phyloP scores from a whole-genome alignment of 2,113 vertebrate genomes.

The Apaloderma vittatum region DNA sequence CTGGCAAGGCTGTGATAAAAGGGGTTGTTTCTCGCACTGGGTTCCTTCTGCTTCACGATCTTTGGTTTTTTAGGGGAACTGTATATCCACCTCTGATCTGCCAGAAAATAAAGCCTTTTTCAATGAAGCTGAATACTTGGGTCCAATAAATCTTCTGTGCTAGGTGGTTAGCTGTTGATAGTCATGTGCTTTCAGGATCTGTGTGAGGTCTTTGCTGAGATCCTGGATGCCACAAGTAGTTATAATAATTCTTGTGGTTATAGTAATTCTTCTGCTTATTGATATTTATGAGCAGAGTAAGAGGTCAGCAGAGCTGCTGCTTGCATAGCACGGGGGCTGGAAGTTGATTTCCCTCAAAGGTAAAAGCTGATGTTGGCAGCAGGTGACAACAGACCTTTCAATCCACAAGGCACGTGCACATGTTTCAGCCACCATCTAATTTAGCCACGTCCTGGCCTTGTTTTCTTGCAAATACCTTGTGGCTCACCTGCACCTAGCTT shows the following conservation, averaged over 20 bases:
- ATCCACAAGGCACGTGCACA: neutral
- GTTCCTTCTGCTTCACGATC: neutral
- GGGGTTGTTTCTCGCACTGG: neutral
- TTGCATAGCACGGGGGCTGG: neutral
- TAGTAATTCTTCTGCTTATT: neutral
- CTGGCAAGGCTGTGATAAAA: neutral
- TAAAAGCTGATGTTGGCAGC: neutral
- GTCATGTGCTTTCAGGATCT: rapidly evolving
- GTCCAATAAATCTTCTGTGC: neutral
- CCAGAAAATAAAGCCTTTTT: neutral
- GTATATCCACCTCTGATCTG: neutral
- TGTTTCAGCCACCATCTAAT: neutral
- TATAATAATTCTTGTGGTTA: neutral
- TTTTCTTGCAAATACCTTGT: neutral
- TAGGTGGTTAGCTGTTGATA: neutral
- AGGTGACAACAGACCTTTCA: neutral
- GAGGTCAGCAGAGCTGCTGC: neutral
- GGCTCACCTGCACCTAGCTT: neutral
- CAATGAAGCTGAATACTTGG: neutral
- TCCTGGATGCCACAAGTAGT: neutral
- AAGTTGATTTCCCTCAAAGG: neutral
- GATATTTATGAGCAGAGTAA: neutral
- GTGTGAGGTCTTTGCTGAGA: neutral
- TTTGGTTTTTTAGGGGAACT: neutral
- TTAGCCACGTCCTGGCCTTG: neutral